phyloP scores from a whole-genome alignment of 2,797 vertebrate genomes.

The Enteromius thamalakanensis region DNA sequence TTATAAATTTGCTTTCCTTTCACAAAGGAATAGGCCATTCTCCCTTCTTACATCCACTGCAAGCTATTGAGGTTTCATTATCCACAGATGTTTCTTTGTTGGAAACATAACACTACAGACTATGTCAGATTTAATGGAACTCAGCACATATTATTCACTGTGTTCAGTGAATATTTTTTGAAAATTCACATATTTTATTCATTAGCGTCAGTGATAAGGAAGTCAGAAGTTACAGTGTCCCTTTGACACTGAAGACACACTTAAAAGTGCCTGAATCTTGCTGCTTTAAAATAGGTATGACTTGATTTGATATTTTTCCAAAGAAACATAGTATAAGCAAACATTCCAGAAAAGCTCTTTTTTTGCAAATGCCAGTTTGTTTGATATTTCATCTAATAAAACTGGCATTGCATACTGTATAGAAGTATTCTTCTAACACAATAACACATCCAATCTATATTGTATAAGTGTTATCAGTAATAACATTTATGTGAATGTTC shows the following conservation, averaged over 20 bases:
- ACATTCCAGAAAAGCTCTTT: background rate
- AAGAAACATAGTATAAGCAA: background rate
- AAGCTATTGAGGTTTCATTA: background rate
- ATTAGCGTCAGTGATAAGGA: slow-evolving; percentile 5
- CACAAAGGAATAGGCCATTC: slow-evolving; percentile 7
- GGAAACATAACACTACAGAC: background rate
- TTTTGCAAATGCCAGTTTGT: background rate
- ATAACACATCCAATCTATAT: background rate
- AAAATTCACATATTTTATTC: background rate
- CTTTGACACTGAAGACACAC: background rate
- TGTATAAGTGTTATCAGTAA: background rate
- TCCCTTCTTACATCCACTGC: background rate
- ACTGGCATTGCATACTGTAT: background rate
- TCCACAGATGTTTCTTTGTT: background rate
- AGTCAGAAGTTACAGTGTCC: background rate
- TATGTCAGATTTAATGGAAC: background rate
- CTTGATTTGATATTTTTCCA: background rate
- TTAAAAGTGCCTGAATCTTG: background rate
- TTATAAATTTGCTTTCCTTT: slow-evolving; percentile 6
- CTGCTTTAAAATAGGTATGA: background rate
- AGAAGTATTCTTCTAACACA: background rate
- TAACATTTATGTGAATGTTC: background rate
- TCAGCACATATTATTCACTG: slow-evolving; percentile 5
- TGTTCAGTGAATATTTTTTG: background rate
- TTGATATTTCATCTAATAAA: background rate